Conservation (phyloP, 2,113 vertebrate genomes). For the Piaya cayana region DNA sequence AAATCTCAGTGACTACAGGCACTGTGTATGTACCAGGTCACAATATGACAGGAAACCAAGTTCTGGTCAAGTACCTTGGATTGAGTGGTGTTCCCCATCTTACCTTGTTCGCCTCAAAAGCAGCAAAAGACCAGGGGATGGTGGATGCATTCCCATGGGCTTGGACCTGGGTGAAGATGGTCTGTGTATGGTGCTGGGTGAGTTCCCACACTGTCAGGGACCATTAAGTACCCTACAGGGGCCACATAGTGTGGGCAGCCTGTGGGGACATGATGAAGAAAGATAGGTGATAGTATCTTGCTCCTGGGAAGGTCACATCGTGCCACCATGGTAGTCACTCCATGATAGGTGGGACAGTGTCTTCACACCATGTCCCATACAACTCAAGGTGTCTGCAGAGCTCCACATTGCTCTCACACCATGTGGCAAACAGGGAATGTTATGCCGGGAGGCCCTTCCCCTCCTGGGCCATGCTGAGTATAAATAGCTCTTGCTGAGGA, state of each 20-base stretch:
- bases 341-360: not conserved
- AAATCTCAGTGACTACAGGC: not conserved
- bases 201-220: not conserved
- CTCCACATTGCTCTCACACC: rapidly evolving
- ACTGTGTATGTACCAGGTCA: rapidly evolving
- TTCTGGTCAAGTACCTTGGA: not conserved
- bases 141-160: not conserved
- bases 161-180: not conserved
- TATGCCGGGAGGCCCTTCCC: not conserved
- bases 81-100: not conserved
- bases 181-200: not conserved
- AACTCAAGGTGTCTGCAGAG: rapidly evolving
- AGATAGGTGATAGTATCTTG: rapidly evolving
- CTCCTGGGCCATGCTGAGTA: not conserved
- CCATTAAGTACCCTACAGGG: not conserved
- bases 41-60: not conserved
- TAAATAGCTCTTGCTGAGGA: not conserved
- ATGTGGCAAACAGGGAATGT: rapidly evolving
- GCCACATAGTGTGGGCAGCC: rapidly evolving
- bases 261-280: not conserved
- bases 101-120: not conserved
- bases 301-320: too few species aligned
- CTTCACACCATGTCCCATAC: rapidly evolving
- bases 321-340: too few species aligned
- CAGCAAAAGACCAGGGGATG: not conserved